Conservation (phyloP, 1,140 invertebrate species). For the Dreissena rostriformis region DNA sequence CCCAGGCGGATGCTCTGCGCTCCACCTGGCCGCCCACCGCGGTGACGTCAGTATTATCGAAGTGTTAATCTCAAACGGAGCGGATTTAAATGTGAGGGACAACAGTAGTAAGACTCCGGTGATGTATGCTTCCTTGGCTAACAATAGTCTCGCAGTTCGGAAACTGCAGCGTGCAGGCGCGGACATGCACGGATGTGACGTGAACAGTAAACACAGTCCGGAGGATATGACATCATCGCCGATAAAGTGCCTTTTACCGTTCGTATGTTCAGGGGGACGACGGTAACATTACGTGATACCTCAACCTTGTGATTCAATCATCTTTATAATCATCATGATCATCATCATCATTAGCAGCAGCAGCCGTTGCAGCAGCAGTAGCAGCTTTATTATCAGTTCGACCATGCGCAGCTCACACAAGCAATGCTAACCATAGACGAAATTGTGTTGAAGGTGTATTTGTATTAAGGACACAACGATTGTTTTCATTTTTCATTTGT, state of each 20-base stretch:
- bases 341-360: no score
- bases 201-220: not conserved
- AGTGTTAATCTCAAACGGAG: constrained; percentile 67
- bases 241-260: not conserved
- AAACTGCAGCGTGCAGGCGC: constrained; percentile 72
- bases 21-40: constrained; percentile 76
- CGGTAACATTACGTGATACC: no score
- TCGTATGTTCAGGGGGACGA: no score
- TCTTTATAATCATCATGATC: no score
- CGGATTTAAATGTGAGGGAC: constrained; percentile 63
- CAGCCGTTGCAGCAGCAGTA: no score
- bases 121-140: constrained; percentile 66
- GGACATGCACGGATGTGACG: constrained; percentile 58
- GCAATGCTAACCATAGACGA: no score
- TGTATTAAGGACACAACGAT: no score
- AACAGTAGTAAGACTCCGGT: constrained; percentile 64
- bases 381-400: no score
- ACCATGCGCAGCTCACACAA: no score
- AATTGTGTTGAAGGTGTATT: no score
- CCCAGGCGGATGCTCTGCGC: constrained; percentile 69
- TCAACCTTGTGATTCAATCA: no score
- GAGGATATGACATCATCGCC: constrained; percentile 42
- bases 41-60: constrained; percentile 75
- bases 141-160: constrained; percentile 69
- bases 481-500: no score